Conservation (phyloP, 2,888 invertebrate genomes). For the Noctuana brunneofusca region DNA sequence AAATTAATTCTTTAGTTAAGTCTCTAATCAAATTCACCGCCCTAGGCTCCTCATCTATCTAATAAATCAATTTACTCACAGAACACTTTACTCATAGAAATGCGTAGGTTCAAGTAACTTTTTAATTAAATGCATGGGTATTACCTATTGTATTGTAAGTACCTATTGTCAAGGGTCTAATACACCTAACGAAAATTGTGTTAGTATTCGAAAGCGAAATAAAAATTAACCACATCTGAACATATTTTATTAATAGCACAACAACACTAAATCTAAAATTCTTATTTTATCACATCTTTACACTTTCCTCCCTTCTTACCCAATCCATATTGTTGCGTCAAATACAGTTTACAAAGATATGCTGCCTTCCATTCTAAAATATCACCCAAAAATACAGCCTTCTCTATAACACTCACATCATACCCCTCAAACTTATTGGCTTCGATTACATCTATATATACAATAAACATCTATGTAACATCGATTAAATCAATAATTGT, state of each 20-base stretch:
- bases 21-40: no score
- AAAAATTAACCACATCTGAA: conserved; percentile 58
- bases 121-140: no score
- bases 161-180: no score
- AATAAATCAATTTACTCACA: no score
- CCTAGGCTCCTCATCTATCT: no score
- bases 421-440: conserved; percentile 67
- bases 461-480: conserved; percentile 83
- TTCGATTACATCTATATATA: conserved; percentile 72
- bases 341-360: conserved; percentile 76
- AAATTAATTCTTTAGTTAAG: no score
- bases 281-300: conserved; percentile 76
- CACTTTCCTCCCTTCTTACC: conserved; percentile 53
- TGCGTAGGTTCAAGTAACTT: no score
- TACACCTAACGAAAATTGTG: not conserved
- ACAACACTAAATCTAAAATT: conserved; percentile 79
- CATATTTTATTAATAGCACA: conserved; percentile 82
- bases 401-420: conserved; percentile 75
- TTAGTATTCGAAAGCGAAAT: conserved; percentile 21
- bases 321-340: conserved; percentile 47
- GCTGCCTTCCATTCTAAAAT: conserved; percentile 72
- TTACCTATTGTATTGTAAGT: no score
- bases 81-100: no score
- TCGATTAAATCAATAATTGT: conserved; percentile 81
- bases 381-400: conserved; percentile 83